Evolutionary conservation across 2,797 vertebrate species (phyloP), one percentile per base, ranked within the genome.

Genomic region (Heteromormyrus szaboi): DNA sequence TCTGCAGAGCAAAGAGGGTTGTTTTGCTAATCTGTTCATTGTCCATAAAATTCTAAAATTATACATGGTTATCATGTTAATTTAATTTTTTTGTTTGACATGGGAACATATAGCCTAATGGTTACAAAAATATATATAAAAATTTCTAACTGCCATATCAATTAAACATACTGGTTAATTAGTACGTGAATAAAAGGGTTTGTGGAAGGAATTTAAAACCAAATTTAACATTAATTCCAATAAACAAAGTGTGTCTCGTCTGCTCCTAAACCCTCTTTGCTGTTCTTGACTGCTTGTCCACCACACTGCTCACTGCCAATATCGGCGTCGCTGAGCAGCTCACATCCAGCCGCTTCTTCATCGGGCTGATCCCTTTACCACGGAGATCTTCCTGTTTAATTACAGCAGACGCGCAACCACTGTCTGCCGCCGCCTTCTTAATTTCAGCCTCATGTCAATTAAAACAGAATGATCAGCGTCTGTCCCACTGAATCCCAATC

Each of bases 251-350:
- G 76, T 19, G 76, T 46, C 37, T 9, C 41, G 33, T 51, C 33
- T 59, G 54, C n/a, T 37, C 81, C 89, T 86, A 89, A 84, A 88
- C 68, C 86, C 37, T 62, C 29, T 84, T 72, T 37, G 3, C 29
- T 37, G 25, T 37, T 22, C 25, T 72, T 7, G 5, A 6, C 68
- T 76, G 33, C 68, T 37, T 37, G 68, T 76, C 68, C 12, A 33
- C 14, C 68, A 37, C 68, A 14, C 29, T 25, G 62, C 25, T 4
- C 62, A 33, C 33, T 41, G 37, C 72, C 12, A 14, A 14, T 19
- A 8, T 2, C 33, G 19, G 7, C 8, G 14, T 37, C 17, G 2
- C 14, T 17, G 72, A 72, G 72, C 72, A 19, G 17, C 14, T 8
- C 1, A 44, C 4, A 0, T 19, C 8, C 14, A 79, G 72, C 11